Conservation (phyloP, 2,113 vertebrate genomes). For the Ascaphus truei region DNA sequence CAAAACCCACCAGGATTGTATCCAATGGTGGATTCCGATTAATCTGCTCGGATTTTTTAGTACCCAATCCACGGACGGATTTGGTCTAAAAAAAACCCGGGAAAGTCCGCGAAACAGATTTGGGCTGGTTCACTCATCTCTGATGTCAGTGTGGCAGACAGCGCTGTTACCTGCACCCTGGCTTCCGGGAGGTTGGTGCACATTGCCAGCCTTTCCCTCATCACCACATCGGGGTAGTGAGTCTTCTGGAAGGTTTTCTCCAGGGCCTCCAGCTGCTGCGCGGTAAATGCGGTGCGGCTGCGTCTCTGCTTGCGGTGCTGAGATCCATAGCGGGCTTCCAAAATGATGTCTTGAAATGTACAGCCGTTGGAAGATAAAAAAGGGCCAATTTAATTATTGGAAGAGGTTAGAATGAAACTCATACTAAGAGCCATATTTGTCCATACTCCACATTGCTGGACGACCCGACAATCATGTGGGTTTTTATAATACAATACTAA, state of each 20-base stretch:
- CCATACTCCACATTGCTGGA: too few species aligned
- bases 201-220: constrained; percentile 96
- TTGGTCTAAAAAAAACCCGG: too few species aligned
- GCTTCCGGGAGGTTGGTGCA: constrained; percentile 97
- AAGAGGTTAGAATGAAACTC: constrained; percentile 42
- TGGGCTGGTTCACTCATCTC: too few species aligned
- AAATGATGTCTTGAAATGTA: constrained; percentile 99
- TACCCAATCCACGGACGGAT: too few species aligned
- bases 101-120: too few species aligned
- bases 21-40: too few species aligned
- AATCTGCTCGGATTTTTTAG: too few species aligned
- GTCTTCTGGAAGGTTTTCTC: constrained; percentile 99
- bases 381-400: constrained; percentile 86
- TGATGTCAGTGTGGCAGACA: too few species aligned
- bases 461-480: too few species aligned
- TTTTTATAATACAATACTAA: too few species aligned
- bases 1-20: too few species aligned
- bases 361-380: constrained; percentile 92
- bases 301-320: constrained; percentile 97
- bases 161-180: constrained; percentile 92
- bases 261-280: constrained; percentile 94
- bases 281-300: constrained; percentile 93
- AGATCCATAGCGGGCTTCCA: constrained; percentile 97
- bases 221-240: constrained; percentile 97
- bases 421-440: too few species aligned